Percentiles rank a stretch among this genome's conserved stretches.
Evolutionary conservation across 2,888 invertebrate species (phyloP).

Genomic region (Dynastes grantii): DNA sequence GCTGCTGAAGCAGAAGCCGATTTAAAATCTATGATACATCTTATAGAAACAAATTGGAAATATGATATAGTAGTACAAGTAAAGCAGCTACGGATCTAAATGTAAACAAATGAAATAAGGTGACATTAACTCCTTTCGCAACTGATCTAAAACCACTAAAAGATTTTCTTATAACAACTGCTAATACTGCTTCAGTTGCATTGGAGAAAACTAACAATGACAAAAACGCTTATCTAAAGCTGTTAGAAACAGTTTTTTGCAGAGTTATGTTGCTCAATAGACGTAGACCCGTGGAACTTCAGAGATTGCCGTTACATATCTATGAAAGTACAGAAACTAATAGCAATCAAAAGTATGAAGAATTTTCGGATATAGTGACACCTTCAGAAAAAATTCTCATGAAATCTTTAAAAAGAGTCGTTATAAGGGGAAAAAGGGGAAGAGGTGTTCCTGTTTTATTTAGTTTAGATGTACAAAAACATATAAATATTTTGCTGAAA

Average conservation of each 20-base stretch:
- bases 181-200: slow-evolving; percentile 19
- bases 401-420: slow-evolving; percentile 58
- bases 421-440: slow-evolving; percentile 57
- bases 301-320: slow-evolving; percentile 54
- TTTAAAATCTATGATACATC: slow-evolving; percentile 34
- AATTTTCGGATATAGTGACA: slow-evolving; percentile 55
- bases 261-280: slow-evolving; percentile 48
- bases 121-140: slow-evolving; percentile 55
- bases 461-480: slow-evolving; percentile 57
- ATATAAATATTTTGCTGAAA: slow-evolving; percentile 54
- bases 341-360: slow-evolving; percentile 54
- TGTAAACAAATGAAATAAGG: slow-evolving; percentile 52
- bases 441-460: slow-evolving; percentile 59
- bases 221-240: slow-evolving; percentile 50
- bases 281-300: slow-evolving; percentile 58
- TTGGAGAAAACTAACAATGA: slow-evolving; percentile 49
- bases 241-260: slow-evolving; percentile 58
- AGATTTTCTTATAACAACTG: slow-evolving; percentile 51
- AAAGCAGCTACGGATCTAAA: slow-evolving; percentile 51
- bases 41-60: too few relatives aligned
- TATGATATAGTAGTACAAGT: too few relatives aligned
- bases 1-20: slow-evolving; percentile 55
- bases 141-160: slow-evolving; percentile 56
- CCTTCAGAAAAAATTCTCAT: slow-evolving; percentile 58
- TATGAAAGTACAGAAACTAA: slow-evolving; percentile 47